Conservation (phyloP, 2,888 invertebrate species). For the Cerceris rybyensis region DNA sequence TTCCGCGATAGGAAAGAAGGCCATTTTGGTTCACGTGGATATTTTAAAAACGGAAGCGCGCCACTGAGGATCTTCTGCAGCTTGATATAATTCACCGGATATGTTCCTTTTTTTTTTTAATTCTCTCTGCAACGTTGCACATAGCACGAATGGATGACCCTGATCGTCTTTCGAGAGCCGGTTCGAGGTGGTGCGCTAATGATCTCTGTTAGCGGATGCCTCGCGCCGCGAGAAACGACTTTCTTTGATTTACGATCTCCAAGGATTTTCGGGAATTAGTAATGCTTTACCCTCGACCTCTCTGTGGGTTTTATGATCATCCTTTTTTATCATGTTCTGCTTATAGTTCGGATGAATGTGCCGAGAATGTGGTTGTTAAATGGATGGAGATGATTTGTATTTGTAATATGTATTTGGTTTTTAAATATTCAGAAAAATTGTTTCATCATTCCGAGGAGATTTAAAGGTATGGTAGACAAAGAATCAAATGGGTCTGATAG, state of each 20-base stretch:
- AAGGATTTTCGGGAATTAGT: constrained; percentile 49
- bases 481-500: background rate
- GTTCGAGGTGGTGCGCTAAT: constrained; percentile 63
- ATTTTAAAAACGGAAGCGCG: constrained; percentile 13
- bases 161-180: constrained; percentile 54
- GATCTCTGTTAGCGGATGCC: constrained; percentile 63
- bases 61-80: background rate
- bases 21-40: background rate
- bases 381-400: no score
- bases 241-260: constrained; percentile 60
- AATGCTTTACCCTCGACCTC: constrained; percentile 17
- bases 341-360: no score
- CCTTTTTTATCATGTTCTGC: no score
- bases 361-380: no score
- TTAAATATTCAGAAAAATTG: no score
- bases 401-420: no score
- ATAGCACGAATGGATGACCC: constrained; percentile 52
- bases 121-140: constrained; percentile 35
- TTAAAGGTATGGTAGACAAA: background rate
- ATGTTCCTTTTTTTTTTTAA: constrained; percentile 26
- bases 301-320: background rate
- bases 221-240: constrained; percentile 51
- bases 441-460: no score
- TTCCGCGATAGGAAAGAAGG: background rate
- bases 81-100: constrained; percentile 33